Conservation (phyloP, 2,888 invertebrate genomes). For the Oligia fasciuncula region DNA sequence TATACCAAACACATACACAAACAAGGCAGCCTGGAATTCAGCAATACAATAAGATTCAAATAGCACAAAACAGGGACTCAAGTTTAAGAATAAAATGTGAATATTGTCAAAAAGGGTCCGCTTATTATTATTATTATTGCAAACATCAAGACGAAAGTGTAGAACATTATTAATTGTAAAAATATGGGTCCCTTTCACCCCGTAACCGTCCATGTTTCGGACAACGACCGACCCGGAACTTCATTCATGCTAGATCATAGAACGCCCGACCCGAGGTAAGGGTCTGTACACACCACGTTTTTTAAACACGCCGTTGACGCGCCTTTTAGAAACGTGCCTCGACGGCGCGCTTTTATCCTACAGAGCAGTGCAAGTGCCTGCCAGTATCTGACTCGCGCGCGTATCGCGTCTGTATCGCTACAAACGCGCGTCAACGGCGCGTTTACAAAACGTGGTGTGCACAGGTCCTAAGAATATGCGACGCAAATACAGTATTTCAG, state of each 20-base stretch:
- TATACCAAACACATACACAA: constrained; percentile 8
- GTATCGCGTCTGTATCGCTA: too few relatives aligned
- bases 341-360: too few relatives aligned
- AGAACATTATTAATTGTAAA: constrained; percentile 58
- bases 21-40: constrained; percentile 42
- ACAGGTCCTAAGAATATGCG: too few relatives aligned
- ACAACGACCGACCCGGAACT: constrained; percentile 45
- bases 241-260: constrained; percentile 18
- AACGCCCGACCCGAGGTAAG: not conserved
- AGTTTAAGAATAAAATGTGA: constrained; percentile 54
- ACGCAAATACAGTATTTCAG: not conserved
- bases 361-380: too few relatives aligned
- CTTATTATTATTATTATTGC: constrained; percentile 63
- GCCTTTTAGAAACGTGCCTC: too few relatives aligned
- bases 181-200: constrained; percentile 59
- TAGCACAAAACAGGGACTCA: constrained; percentile 61
- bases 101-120: constrained; percentile 66
- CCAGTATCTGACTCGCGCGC: too few relatives aligned
- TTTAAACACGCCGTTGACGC: too few relatives aligned
- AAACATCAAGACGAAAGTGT: constrained; percentile 64
- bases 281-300: too few relatives aligned
- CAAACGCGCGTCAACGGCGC: too few relatives aligned
- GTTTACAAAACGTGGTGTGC: too few relatives aligned
- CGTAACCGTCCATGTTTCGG: constrained; percentile 53
- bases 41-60: constrained; percentile 40